Conservation (phyloP, 2,113 vertebrate species). For the Heloderma charlesbogerti region DNA sequence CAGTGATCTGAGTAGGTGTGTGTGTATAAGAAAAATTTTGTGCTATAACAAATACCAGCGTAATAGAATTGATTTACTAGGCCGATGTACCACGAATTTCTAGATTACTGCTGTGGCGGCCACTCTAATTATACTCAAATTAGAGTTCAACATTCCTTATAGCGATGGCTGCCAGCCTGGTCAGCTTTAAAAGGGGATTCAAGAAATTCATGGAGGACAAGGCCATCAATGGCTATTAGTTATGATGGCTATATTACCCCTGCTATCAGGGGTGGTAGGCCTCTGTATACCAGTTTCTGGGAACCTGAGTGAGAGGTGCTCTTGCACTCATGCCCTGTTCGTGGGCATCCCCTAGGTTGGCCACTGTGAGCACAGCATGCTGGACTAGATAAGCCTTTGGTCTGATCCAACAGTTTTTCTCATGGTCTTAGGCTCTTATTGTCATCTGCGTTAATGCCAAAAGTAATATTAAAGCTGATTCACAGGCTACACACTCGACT, state of each 20-base stretch:
- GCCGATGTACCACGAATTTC: background rate
- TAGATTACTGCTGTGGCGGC: background rate
- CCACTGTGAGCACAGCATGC: background rate
- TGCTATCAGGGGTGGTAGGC: background rate
- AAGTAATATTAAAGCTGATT: background rate
- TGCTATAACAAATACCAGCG: background rate
- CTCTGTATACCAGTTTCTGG: background rate
- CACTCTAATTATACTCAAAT: background rate
- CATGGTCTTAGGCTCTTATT: background rate
- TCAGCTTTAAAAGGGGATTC: background rate
- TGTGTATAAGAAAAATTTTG: background rate
- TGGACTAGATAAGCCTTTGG: background rate
- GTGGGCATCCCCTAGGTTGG: background rate
- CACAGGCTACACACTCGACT: background rate
- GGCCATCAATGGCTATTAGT: too few species aligned
- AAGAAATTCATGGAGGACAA: background rate
- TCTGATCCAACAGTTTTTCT: background rate
- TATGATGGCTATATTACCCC: background rate
- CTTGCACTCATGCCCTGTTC: background rate
- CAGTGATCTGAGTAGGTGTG: background rate
- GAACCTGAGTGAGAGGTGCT: background rate
- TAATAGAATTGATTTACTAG: background rate
- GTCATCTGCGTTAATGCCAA: background rate
- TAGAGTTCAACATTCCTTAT: background rate
- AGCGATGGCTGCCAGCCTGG: background rate